Evolutionary conservation across 2,113 vertebrate genomes (phyloP), one percentile per base, ranked within the genome.

Genomic region (Glareola pratincola): DNA sequence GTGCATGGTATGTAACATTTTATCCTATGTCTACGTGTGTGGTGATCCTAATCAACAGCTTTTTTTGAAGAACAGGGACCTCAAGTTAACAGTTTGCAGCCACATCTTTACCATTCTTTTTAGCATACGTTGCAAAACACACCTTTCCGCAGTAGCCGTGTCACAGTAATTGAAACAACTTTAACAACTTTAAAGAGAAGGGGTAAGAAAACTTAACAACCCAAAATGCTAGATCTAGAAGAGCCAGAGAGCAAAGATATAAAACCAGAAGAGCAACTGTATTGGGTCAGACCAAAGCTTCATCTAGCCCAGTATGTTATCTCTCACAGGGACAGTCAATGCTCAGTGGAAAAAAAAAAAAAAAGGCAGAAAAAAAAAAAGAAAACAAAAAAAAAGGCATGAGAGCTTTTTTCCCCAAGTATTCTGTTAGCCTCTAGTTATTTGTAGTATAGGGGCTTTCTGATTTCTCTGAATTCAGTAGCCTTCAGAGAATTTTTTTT

Each of bases 271-370:
- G 27, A 78, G 32, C 27, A 63, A 7, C 9, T 41, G 6, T 30
- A 29, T 15, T 76, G 20, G 1, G 1, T 88, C 37, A 64, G 56
- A 50, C 6, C 26, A 67, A 51, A 36, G 34, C 76, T 92, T 26
- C 9, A 10, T 54, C 34, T 43, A 36, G 14, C 0, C 0, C 23
- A 36, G 14, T 47, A 1, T 24, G 8, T 51, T 80, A 1, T 60
- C 43, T 73, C 19, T 84, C 50, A 16, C 10, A 47, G 29, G 32
- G 27, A n/a, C 27, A 64, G 21, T 26, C 19, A 37, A 8, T 22
- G 23, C 11, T 69, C 5, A 36, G 22, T 41, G 34, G 4, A 8
- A 2, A 26, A 57, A 62, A 41, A 68, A 57, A 43, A 12, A 30
- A 50, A n/a, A n/a, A n/a, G n/a, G n/a, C n/a, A n/a, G n/a, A 68